phyloP scores from a whole-genome alignment of 1,140 invertebrate species.

The Lasaia peninsularis region DNA sequence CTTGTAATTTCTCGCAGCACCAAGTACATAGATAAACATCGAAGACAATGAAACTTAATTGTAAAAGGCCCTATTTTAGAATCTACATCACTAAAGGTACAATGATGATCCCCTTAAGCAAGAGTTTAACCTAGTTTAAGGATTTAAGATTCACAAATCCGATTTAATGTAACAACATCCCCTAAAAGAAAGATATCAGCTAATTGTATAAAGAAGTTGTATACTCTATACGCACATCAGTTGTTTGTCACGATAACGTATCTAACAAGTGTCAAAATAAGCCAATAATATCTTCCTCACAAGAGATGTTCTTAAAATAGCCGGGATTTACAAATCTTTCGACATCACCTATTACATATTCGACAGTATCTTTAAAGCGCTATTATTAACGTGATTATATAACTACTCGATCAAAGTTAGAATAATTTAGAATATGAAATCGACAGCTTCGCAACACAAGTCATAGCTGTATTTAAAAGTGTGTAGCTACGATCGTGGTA shows the following conservation, averaged over 20 bases:
- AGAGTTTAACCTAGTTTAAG: not conserved
- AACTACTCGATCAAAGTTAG: not conserved
- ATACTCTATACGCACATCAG: too few species aligned
- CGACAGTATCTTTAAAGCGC: not conserved
- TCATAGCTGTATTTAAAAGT: not conserved
- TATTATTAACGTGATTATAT: not conserved
- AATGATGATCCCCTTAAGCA: not conserved
- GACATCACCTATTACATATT: not conserved
- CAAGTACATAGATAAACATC: not conserved
- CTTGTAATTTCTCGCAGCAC: not conserved
- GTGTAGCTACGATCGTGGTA: constrained; percentile 4
- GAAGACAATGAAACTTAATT: not conserved
- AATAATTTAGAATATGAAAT: not conserved
- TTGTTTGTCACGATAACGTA: too few species aligned
- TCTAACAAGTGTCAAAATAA: not conserved
- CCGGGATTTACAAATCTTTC: not conserved
- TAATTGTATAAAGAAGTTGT: not conserved
- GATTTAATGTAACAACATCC: not conserved
- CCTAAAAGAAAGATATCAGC: not conserved
- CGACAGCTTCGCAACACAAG: constrained; percentile 3
- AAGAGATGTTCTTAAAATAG: not conserved
- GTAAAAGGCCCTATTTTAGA: not conserved
- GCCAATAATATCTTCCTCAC: not conserved
- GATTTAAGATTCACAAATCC: not conserved
- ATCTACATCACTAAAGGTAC: not conserved